Percentiles rank a stretch among this genome's conserved stretches.
phyloP scores from a whole-genome alignment of 2,797 vertebrate species.

The Sebastes kiyomatsui region DNA sequence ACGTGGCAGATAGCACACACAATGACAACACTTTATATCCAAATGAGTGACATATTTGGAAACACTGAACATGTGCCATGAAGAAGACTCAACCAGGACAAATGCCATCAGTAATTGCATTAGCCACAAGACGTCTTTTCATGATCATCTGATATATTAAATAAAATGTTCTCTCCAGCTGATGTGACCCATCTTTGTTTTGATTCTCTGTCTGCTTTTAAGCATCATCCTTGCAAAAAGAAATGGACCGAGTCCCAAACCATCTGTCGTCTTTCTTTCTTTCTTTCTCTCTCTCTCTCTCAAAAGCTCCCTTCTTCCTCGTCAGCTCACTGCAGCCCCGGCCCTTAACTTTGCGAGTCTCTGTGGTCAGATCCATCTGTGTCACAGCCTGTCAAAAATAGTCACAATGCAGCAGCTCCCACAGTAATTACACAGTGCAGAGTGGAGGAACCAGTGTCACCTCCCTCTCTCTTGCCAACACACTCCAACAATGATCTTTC shows the following conservation, averaged over 20 bases:
- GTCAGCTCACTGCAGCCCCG: slow-evolving; percentile 33
- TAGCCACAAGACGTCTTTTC: slow-evolving; percentile 29
- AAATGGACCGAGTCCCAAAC: slow-evolving; percentile 19
- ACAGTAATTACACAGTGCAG: slow-evolving; percentile 82
- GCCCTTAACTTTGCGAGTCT: slow-evolving; percentile 71
- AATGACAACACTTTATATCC: slow-evolving; percentile 34
- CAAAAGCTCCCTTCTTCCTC: slow-evolving; percentile 29
- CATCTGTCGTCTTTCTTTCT: slow-evolving; percentile 12
- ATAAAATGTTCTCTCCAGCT: slow-evolving; percentile 26
- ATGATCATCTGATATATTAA: slow-evolving; percentile 23
- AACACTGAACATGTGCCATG: slow-evolving; percentile 21
- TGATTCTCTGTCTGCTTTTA: slow-evolving; percentile 41
- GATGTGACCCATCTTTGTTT: slow-evolving; percentile 57
- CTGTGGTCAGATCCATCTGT: slow-evolving; percentile 83
- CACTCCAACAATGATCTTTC: slow-evolving; percentile 74
- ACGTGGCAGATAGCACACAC: slow-evolving; percentile 19
- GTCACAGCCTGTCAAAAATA: slow-evolving; percentile 83
- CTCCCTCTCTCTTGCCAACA: slow-evolving; percentile 77
- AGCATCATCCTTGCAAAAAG: slow-evolving; percentile 26
- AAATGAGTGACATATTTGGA: slow-evolving; percentile 42
- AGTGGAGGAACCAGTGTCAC: slow-evolving; percentile 80
- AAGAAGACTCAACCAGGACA: slow-evolving; percentile 21
- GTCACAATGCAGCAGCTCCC: slow-evolving; percentile 83
- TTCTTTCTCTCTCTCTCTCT: background rate
- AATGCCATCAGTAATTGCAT: slow-evolving; percentile 41